Evolutionary conservation across 2,888 invertebrate species (phyloP), one percentile per base, ranked within the genome.

Genomic region (Eupithecia abbreviata): DNA sequence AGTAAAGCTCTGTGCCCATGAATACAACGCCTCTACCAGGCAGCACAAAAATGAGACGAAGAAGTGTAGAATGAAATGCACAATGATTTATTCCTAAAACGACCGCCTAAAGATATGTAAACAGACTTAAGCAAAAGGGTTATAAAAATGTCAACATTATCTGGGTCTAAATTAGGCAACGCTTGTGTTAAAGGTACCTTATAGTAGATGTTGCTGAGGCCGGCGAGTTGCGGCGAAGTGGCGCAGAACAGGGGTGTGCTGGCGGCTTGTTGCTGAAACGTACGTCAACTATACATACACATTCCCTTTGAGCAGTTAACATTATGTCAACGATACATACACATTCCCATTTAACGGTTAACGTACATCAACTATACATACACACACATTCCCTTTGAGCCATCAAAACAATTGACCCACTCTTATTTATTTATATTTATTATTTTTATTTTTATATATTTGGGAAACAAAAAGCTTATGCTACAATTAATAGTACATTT

Each of bases 201-300:
- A 88, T 98, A 98, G 92, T 99, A 99, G 79, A 97, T 90, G 15
- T 98, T 98, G n/a, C 98, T 97, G 1, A 97, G 91, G 0, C 97
- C 97, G 49, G 96, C 96, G 77, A 99, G 93, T 83, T 98, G 98
- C 2, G 96, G 95, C 1, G 98, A 97, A 0, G 97, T 97, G 9
- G 98, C 98, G 91, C 98, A 98, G 91, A 97, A 99, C 18, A 99
- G 95, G 2, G 97, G 96, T 0, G 99, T 99, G 80, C 98, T 97
- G 0, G 99, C 98, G 12, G 98, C 99, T 96, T 99, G 99, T 95
- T 97, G 97, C 98, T 98, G 88, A 42, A 93, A 74, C 12, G 12
- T 47, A 68, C 45, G 4, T n/a, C 2, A 18, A 10, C 18, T 18
- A 15, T 68, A 68, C 58, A 18, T 18, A 4, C 2, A 58, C 10